phyloP scores from a whole-genome alignment of 2,113 vertebrate species.

The Ailuropoda melanoleuca region DNA sequence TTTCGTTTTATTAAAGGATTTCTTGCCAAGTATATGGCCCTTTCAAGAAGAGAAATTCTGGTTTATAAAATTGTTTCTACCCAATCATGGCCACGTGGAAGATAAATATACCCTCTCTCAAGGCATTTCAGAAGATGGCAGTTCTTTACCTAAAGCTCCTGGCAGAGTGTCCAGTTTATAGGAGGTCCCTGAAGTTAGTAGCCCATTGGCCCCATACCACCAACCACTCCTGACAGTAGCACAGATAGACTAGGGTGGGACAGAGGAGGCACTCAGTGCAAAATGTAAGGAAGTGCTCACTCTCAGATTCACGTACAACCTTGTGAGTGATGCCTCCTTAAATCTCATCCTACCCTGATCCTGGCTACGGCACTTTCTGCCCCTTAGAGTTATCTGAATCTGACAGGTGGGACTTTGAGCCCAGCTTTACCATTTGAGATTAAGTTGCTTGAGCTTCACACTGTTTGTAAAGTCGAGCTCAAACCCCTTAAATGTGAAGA shows the following conservation, averaged over 20 bases:
- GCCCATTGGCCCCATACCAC: fast-evolving
- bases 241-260: too few relatives aligned
- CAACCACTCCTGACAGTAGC: background rate
- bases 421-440: background rate
- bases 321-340: background rate
- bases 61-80: background rate
- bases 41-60: background rate
- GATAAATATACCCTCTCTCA: background rate
- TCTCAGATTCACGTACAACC: background rate
- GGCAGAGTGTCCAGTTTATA: background rate
- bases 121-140: background rate
- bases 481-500: background rate
- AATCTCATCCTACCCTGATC: background rate
- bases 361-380: background rate
- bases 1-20: background rate
- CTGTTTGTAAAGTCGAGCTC: background rate
- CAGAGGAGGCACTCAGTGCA: background rate
- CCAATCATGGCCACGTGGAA: background rate
- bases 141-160: background rate
- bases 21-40: background rate
- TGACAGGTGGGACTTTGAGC: background rate
- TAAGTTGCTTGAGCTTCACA: background rate
- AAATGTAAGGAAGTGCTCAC: background rate
- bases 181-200: background rate
- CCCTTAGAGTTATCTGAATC: background rate